Evolutionary conservation across 2,797 vertebrate genomes (phyloP), one percentile per base, ranked within the genome.

Genomic region (Ctenosaura bakeri): DNA sequence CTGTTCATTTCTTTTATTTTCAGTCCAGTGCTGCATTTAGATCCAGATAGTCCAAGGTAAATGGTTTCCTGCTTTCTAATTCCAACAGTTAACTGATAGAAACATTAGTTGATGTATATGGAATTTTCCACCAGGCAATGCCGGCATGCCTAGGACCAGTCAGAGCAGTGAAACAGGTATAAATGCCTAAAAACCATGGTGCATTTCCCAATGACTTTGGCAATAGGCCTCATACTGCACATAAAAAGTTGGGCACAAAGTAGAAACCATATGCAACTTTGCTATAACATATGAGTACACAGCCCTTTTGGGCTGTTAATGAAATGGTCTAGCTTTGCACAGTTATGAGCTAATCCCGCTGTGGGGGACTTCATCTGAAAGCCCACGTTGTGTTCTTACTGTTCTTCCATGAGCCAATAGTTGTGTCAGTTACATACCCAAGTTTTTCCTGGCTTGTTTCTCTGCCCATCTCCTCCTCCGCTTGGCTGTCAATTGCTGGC

Each of bases 351-450:
- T 46, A 82, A 80, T 59, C 22, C 84, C 4, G 38, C 69, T 35
- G 71, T 50, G 38, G 18, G 18, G 22, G 29, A 82, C 38, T 76
- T 82, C 0, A 9, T 73, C n/a, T 82, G 54, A 62, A 90, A 86
- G 54, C 24, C 73, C 13, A 62, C 32, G 3, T 86, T 62, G 64
- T 80, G 26, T 79, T 35, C 42, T 66, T 84, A 42, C 81, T 83
- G 20, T 50, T 24, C 46, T 46, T 69, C 52, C 54, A 22, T 32
- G 14, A 85, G 82, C 35, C 46, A 90, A 86, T 10, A 8, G 29
- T 82, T n/a, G 52, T 82, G 84, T 82, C 77, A 62, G 7, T 79
- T 86, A 9, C 22, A 81, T 81, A 62, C 38, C 69, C 77, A 86
- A 64, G 29, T 12, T 85, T 88, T 81, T 82, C 66, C 66, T 74